A percentile compares a stretch with the other conserved stretches of the same genome.
These are phyloP conservation scores for Synergus itoensis DNA, from an alignment of 2,888 invertebrate species.

Conservation along the genomic window DNA sequence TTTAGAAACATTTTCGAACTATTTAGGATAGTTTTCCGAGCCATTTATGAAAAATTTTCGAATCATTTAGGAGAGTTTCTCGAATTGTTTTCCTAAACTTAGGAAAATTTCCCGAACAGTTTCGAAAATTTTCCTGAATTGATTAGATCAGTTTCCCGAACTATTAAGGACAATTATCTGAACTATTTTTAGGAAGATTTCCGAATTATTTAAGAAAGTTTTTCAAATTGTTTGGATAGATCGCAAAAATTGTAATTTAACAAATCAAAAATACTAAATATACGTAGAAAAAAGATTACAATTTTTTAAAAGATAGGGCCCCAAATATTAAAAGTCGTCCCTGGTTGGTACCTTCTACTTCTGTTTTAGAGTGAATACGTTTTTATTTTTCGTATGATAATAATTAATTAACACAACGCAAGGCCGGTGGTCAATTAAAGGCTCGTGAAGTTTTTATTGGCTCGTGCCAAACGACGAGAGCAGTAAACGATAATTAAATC, in stretches of 20 bases:
- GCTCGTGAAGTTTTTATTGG: conserved; percentile 34
- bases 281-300: background rate
- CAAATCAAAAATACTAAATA: background rate
- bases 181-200: too few relatives aligned
- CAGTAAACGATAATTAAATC: conserved; percentile 15
- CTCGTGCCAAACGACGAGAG: conserved; percentile 22
- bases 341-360: background rate
- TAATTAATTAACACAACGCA: conserved; percentile 3
- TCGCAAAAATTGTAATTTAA: background rate
- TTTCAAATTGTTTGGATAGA: too few relatives aligned
- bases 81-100: too few relatives aligned
- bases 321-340: background rate
- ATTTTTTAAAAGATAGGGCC: background rate
- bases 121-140: too few relatives aligned
- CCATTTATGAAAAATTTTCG: too few relatives aligned
- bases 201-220: too few relatives aligned
- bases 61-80: too few relatives aligned
- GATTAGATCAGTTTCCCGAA: too few relatives aligned
- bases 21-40: too few relatives aligned
- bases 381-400: conserved; percentile 8
- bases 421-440: conserved; percentile 20
- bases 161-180: too few relatives aligned
- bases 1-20: too few relatives aligned
- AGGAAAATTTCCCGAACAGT: too few relatives aligned
- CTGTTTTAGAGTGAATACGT: background rate